phyloP scores from a whole-genome alignment of 2,888 invertebrate genomes.

The Eucera pruinosa region DNA sequence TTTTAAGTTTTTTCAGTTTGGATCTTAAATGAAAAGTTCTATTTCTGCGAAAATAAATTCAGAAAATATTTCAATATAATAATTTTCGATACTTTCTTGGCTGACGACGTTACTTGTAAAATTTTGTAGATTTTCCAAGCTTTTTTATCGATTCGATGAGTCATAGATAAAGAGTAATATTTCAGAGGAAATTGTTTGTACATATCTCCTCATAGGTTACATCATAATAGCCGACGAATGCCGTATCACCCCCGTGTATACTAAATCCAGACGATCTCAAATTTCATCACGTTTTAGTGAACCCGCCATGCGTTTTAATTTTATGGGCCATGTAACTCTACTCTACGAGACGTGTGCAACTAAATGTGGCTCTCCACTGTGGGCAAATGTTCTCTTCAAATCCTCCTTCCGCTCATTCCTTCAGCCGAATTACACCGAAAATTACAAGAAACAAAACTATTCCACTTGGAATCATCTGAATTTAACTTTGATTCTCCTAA shows the following conservation, averaged over 20 bases:
- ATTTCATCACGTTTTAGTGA: slow-evolving; percentile 33
- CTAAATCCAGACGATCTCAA: slow-evolving; percentile 46
- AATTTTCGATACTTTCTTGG: too few species aligned
- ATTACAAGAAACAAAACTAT: too few species aligned
- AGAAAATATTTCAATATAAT: too few species aligned
- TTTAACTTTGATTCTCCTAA: background rate
- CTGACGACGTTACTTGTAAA: too few species aligned
- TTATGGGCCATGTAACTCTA: slow-evolving; percentile 9
- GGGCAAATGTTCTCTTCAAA: background rate
- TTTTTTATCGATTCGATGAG: background rate
- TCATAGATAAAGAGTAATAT: background rate
- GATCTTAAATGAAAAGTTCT: background rate
- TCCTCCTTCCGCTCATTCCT: background rate
- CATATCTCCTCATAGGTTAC: slow-evolving; percentile 29
- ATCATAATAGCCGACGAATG: slow-evolving; percentile 26
- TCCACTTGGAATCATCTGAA: background rate
- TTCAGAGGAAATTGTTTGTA: slow-evolving; percentile 6
- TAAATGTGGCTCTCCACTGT: slow-evolving; percentile 1
- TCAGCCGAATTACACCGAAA: too few species aligned
- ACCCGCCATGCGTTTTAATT: background rate
- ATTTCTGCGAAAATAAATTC: background rate
- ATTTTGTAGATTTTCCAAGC: background rate
- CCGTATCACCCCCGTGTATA: slow-evolving; percentile 17
- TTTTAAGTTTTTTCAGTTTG: too few species aligned
- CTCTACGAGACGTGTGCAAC: background rate